Percentiles rank a stretch among this genome's conserved stretches.
Evolutionary conservation across 2,888 invertebrate genomes (phyloP).

Genomic region (Tipula lateralis): DNA sequence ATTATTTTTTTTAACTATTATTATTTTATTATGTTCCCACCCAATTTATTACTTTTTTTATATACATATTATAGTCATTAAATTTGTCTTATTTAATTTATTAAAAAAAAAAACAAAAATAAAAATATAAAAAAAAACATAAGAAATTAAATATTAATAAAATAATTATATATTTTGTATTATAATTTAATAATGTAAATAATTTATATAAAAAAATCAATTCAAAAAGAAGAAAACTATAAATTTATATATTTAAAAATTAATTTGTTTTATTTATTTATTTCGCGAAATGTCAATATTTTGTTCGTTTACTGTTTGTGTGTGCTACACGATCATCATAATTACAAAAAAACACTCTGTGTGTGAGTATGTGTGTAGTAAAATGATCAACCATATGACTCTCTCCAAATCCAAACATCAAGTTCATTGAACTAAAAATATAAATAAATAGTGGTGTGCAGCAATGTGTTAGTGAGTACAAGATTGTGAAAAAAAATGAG

Average conservation of each 20-base stretch:
- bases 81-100: neutral
- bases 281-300: constrained; percentile 7
- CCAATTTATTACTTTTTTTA: neutral
- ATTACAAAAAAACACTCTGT: neutral
- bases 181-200: constrained; percentile 19
- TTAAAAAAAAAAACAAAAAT: neutral
- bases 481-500: neutral
- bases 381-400: constrained; percentile 35
- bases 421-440: constrained; percentile 34
- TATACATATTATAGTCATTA: constrained; percentile 15
- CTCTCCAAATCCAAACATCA: constrained; percentile 34
- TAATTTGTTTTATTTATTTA: neutral
- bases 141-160: neutral
- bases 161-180: constrained; percentile 9
- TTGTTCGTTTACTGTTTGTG: neutral
- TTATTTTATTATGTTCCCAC: constrained; percentile 27
- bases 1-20: neutral
- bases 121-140: constrained; percentile 3
- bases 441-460: neutral
- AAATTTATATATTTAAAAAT: constrained; percentile 11
- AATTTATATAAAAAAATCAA: neutral
- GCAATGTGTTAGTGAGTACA: neutral
- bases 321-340: neutral
- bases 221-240: neutral
- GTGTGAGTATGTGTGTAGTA: neutral